Evolutionary conservation across 2,113 vertebrate species (phyloP).

Genomic region (Pluvianellus socialis): DNA sequence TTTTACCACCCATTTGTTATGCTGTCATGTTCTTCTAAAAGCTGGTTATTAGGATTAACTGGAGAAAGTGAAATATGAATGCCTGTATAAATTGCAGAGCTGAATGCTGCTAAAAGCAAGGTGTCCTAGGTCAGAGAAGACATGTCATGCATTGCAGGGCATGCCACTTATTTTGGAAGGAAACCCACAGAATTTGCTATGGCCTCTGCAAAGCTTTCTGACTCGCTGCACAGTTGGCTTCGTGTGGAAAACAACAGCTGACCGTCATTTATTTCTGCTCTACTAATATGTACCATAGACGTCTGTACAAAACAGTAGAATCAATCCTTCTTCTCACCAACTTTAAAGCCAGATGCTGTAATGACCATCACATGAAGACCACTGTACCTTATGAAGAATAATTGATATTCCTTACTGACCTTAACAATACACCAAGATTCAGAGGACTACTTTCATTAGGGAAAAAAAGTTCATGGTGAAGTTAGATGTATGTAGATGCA

Average conservation of each 20-base stretch:
- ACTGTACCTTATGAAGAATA: not conserved
- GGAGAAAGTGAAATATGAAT: conserved; percentile 52
- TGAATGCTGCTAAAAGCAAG: conserved; percentile 18
- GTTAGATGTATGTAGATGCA: not conserved
- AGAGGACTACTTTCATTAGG: not conserved
- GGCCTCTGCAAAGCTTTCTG: not conserved
- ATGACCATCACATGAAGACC: not conserved
- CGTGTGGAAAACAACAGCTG: not conserved
- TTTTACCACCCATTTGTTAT: conserved; percentile 56
- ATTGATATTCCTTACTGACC: not conserved
- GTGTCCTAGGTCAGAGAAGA: conserved; percentile 9
- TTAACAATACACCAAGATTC: not conserved
- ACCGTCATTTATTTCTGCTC: not conserved
- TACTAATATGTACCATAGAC: not conserved
- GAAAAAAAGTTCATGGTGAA: not conserved
- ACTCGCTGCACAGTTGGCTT: not conserved
- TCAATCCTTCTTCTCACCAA: not conserved
- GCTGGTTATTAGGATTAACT: conserved; percentile 59
- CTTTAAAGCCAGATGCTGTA: not conserved
- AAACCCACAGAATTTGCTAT: not conserved
- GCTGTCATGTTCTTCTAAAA: conserved; percentile 54
- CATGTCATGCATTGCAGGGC: not conserved
- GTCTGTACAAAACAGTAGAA: not conserved
- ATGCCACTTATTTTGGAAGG: not conserved
- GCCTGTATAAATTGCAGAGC: conserved; percentile 22